Base-by-base conservation (phyloP, 2,888 invertebrate species). In the Urechis unicinctus region DNA sequence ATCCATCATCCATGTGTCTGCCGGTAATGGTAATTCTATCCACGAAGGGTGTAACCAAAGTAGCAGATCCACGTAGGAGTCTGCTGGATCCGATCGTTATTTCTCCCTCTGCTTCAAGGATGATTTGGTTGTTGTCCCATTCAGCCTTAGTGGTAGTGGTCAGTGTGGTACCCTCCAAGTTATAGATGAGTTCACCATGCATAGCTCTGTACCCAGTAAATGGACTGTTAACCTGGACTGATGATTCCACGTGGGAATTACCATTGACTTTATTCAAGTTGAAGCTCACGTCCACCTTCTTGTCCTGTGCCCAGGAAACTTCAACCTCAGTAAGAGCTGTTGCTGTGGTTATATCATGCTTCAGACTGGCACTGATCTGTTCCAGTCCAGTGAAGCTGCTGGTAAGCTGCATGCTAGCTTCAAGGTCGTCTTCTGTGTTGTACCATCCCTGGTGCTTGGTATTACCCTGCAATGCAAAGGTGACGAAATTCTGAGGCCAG, bases 271-370 rank as follows among this genome's bases (percentile, higher is more conserved):
- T 52, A 30, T 55, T 52, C 31, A 57, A 24, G 49, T 42, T 50
- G 28, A 62, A 51, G n/a, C 55, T 57, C 9, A 50, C 58, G 9
- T 49, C 57, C 24, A 63, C 52, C 43, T 59, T 65, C 28, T 66
- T 62, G 22, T 61, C 52, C 13, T 61, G 59, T 21, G 58, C 61
- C 68, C 68, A 70, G 13, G 65, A 56, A 1, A 66, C 36, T 26
- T 65, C 59, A 24, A 56, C 58, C 9, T 41, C 45, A 21, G 53
- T 49, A 31, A 46, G 53, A 36, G 56, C 31, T 21, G 24, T 41
- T 9, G 48, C 47, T 22, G 45, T n/a, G 17, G n/a, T 50, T 1
- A 26, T 25, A 22, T 55, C 57, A 30, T 58, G 53, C 22, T 56
- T 51, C 56, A 61, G 53, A n/a, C 50, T 25, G 26, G 56, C 56